These are phyloP conservation scores for Gallinago paraguaiae DNA, from an alignment of 2,113 vertebrate species.

Conservation along the genomic window DNA sequence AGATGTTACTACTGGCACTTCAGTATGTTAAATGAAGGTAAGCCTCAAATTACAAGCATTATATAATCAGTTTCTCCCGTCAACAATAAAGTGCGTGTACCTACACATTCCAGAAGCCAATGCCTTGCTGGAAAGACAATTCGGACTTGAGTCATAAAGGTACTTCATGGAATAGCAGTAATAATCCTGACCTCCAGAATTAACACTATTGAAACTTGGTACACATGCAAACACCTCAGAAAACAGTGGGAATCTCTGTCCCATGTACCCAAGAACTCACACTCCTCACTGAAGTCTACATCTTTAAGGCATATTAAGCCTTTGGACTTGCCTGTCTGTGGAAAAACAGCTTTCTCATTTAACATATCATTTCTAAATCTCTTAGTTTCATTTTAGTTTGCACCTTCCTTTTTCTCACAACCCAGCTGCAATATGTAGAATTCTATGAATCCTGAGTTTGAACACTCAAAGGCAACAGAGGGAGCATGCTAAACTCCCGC, in stretches of 20 bases:
- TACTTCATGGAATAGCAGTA: background rate
- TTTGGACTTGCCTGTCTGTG: background rate
- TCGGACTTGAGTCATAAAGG: background rate
- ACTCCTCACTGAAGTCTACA: background rate
- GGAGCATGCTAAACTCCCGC: accelerated
- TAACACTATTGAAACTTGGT: background rate
- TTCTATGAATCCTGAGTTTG: background rate
- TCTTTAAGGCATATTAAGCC: background rate
- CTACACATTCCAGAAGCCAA: background rate
- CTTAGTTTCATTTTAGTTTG: background rate
- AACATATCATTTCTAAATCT: background rate
- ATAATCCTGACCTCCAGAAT: background rate
- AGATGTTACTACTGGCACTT: conserved; percentile 19
- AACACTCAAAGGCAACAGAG: background rate
- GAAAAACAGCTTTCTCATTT: background rate
- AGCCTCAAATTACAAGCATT: conserved; percentile 33
- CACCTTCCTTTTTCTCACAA: background rate
- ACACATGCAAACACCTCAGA: background rate
- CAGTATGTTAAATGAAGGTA: conserved; percentile 40
- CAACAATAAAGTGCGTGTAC: background rate
- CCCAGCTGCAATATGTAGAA: background rate
- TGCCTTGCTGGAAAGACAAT: conserved; percentile 2
- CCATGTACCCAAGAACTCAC: background rate
- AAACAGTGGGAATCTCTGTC: background rate
- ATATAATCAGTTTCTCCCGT: background rate